Evolutionary conservation across 2,113 vertebrate species (phyloP).

Genomic region (Pangasianodon hypophthalmus): DNA sequence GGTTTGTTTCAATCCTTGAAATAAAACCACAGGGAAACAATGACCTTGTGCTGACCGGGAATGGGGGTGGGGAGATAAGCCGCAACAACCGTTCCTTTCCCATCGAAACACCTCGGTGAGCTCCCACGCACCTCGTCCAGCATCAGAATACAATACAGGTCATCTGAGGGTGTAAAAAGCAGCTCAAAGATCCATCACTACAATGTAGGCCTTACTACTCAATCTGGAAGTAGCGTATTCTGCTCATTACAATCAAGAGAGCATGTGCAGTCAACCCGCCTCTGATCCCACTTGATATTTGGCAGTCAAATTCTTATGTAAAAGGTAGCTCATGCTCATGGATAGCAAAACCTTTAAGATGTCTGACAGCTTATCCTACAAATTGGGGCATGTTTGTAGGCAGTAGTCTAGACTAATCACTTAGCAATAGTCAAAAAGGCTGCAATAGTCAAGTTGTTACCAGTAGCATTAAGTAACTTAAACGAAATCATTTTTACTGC

Average conservation of each 20-base stretch:
- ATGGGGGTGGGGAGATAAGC: not conserved
- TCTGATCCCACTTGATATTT: not conserved
- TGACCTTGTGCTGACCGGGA: not conserved
- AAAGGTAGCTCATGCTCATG: not conserved
- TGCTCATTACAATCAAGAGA: not conserved
- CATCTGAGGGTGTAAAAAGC: not conserved
- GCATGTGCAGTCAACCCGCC: not conserved
- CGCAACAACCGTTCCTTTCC: not conserved
- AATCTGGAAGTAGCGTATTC: not conserved
- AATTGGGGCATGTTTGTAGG: not conserved
- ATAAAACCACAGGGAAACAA: constrained; percentile 10
- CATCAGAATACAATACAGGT: not conserved
- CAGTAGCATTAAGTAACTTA: not conserved
- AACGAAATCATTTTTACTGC: not conserved
- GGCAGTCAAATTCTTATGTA: not conserved
- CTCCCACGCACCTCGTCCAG: not conserved
- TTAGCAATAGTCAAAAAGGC: not conserved
- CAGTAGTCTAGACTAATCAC: not conserved
- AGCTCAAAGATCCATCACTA: not conserved
- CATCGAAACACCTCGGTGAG: not conserved
- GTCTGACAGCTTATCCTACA: not conserved
- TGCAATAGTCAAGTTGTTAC: not conserved
- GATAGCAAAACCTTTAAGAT: not conserved
- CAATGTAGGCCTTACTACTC: not conserved
- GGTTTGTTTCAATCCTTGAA: constrained; percentile 20